Base-by-base conservation (phyloP, 1,140 invertebrate species). In the Leptoteleia sp. region DNA sequence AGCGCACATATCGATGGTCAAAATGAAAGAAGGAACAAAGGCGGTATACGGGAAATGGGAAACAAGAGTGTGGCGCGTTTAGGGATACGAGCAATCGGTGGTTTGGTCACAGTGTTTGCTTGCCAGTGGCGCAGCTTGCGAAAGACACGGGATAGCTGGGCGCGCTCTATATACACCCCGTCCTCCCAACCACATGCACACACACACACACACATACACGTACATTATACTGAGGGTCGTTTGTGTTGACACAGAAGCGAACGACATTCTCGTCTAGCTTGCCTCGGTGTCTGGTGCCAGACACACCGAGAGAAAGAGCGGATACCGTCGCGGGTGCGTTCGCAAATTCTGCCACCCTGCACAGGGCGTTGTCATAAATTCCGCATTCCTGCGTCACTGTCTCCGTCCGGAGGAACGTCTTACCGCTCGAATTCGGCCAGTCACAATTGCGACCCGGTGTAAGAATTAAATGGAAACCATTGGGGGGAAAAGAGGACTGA, bases 21-120 rank as follows among this genome's bases (percentile, higher is more conserved):
- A 61, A 76, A 67, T 67, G 71, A 76, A 76, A 76, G 62, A 61
- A 40, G 33, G 19, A 61, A 67, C 45, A 67, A 76, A 76, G 61
- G 35, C 61, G 27, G 5, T 2, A 52, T 40, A 22, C 52, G 13
- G 54, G 31, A 59, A 59, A 75, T 45, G 62, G 45, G 43, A 54
- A 73, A 76, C 35, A 54, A 67, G 37, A 52, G 17, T 43, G n/a
- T 31, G n/a, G n/a, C 17, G 29, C 35, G 61, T 50, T 57, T 59
- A 65, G 48, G 57, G 37, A 37, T 52, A 57, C 43, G 16, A 61
- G 61, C 50, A 61, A 76, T 76, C 54, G 62, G 43, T 37, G 54
- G 45, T 65, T 54, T 54, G 22, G 54, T 29, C 19, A 9, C 37
- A 65, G 50, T 48, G 31, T 61, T 67, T 52, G 37, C 61, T 54